Percentiles rank a stretch among this genome's conserved stretches.
Conservation (phyloP, 2,113 vertebrate genomes). For the Microcebus griseorufus region DNA sequence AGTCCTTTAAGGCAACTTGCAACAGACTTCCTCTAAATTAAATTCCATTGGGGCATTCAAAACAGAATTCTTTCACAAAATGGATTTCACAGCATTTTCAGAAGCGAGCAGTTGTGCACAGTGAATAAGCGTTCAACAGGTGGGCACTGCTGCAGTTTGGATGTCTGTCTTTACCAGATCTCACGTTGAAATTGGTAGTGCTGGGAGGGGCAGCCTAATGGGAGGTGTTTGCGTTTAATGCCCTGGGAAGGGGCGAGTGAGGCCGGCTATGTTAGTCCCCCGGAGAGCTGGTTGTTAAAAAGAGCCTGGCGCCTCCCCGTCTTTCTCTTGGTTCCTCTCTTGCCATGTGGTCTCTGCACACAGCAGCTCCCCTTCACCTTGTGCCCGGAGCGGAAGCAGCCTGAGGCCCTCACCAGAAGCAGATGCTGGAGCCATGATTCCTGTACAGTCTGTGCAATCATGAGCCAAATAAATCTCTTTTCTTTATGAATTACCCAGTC, state of each 20-base stretch:
- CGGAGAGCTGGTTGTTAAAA: not conserved
- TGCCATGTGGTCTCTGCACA: not conserved
- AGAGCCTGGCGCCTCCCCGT: not conserved
- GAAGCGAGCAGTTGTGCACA: too few relatives aligned
- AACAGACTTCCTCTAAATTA: not conserved
- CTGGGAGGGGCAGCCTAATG: not conserved
- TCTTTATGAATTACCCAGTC: not conserved
- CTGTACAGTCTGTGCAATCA: not conserved
- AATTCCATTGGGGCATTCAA: not conserved
- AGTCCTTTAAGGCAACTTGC: not conserved
- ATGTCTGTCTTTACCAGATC: not conserved
- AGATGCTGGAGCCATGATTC: not conserved
- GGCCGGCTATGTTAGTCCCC: not conserved
- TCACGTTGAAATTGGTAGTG: not conserved
- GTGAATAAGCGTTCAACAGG: not conserved
- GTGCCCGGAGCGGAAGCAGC: fast-evolving
- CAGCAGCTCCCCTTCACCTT: not conserved
- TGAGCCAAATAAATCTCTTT: not conserved
- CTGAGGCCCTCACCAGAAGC: not conserved
- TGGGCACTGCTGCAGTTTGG: not conserved
- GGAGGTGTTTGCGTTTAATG: not conserved
- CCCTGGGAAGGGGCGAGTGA: not conserved
- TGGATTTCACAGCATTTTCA: not conserved
- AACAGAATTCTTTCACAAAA: not conserved
- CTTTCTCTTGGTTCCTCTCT: not conserved